A percentile compares a stretch with the other conserved stretches of the same genome.
These are phyloP conservation scores for Pogoniulus pusillus DNA, from an alignment of 2,797 vertebrate genomes.

Conservation along the genomic window DNA sequence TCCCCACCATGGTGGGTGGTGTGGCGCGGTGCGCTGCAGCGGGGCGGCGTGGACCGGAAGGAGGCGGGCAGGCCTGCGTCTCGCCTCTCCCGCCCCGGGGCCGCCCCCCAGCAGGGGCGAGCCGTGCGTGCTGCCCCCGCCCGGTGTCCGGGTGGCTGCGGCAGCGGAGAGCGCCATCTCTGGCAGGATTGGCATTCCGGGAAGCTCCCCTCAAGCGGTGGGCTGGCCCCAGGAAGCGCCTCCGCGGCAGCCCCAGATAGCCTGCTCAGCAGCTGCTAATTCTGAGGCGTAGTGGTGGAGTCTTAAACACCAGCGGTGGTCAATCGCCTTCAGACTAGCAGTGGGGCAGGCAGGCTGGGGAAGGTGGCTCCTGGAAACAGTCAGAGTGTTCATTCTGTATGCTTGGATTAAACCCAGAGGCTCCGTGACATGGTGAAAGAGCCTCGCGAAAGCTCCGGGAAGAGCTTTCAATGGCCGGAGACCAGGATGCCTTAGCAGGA, in stretches of 20 bases:
- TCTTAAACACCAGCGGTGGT: rapidly evolving
- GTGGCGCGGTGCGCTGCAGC: neutral
- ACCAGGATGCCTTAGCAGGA: neutral
- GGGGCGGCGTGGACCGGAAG: neutral
- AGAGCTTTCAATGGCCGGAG: neutral
- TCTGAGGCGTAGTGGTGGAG: neutral
- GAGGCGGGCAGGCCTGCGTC: neutral
- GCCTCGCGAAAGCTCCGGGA: too few relatives aligned
- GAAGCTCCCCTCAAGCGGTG: neutral
- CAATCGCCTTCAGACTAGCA: rapidly evolving
- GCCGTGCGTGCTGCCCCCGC: neutral
- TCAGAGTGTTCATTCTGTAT: rapidly evolving
- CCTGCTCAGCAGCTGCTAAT: rapidly evolving
- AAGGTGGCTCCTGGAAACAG: rapidly evolving
- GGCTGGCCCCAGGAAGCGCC: rapidly evolving
- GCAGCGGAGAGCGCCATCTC: rapidly evolving
- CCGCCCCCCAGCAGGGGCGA: neutral
- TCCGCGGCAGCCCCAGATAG: rapidly evolving
- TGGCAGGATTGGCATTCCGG: rapidly evolving
- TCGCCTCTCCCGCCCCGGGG: too few relatives aligned
- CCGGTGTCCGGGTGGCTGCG: neutral
- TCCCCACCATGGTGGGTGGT: neutral
- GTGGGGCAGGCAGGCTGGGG: neutral
- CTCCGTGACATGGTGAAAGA: rapidly evolving
- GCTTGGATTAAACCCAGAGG: neutral